Percentiles rank a stretch among this genome's conserved stretches.
Conservation (phyloP, 2,113 vertebrate genomes). For the Limanda limanda region DNA sequence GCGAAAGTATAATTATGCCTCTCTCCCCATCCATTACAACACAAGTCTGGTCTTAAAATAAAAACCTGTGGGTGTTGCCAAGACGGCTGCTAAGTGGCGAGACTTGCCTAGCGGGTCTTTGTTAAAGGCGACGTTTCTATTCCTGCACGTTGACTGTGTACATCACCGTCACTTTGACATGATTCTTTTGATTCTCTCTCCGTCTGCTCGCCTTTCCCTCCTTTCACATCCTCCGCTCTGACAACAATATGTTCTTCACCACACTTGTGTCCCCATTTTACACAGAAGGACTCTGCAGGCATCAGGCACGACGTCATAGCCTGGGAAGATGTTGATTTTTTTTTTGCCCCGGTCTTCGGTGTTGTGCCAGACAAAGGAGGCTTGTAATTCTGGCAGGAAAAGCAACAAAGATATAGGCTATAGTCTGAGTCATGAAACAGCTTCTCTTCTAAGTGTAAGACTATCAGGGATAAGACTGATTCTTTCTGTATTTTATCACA, state of each 20-base stretch:
- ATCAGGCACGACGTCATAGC: constrained; percentile 49
- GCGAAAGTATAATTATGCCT: not conserved
- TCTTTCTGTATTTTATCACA: not conserved
- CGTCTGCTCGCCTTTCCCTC: not conserved
- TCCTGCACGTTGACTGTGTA: constrained; percentile 19
- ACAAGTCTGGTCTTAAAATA: not conserved
- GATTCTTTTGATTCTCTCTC: constrained; percentile 8
- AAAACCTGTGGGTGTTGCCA: not conserved
- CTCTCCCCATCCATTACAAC: not conserved
- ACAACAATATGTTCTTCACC: constrained; percentile 18
- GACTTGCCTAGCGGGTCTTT: not conserved
- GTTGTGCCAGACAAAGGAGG: too few species aligned
- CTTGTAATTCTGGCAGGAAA: too few species aligned
- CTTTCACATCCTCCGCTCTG: not conserved
- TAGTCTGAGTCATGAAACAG: too few species aligned
- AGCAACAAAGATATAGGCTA: too few species aligned
- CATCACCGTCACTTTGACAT: constrained; percentile 39
- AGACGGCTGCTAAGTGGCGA: not conserved
- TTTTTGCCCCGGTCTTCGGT: not conserved
- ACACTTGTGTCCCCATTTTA: constrained; percentile 29
- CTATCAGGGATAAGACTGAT: too few species aligned
- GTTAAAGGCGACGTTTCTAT: constrained; percentile 29
- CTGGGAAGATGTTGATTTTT: constrained; percentile 24
- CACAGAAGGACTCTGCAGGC: constrained; percentile 68
- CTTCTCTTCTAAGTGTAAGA: too few species aligned